Conservation (phyloP, 2,888 invertebrate genomes). For the Coelinius sp. region DNA sequence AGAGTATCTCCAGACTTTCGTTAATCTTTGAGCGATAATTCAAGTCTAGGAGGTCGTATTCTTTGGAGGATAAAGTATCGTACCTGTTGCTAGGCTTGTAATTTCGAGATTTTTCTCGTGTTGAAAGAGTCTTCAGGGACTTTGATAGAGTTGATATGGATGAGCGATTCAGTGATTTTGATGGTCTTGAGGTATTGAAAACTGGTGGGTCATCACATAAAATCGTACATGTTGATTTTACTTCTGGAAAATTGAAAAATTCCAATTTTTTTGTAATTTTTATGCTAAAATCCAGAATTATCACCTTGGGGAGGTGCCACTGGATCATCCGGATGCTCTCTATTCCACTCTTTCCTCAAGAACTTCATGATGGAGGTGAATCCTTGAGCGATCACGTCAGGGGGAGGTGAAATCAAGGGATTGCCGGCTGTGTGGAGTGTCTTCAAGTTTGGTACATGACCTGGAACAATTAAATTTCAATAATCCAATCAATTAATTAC, state of each 20-base stretch:
- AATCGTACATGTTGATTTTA: conserved; percentile 53
- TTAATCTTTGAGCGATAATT: background rate
- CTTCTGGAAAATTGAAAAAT: conserved; percentile 35
- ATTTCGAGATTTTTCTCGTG: conserved; percentile 51
- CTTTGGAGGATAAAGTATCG: conserved; percentile 30
- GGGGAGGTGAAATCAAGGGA: conserved; percentile 75
- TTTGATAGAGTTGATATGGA: conserved; percentile 32
- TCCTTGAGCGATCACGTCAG: conserved; percentile 73
- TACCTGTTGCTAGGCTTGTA: conserved; percentile 65
- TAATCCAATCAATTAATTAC: background rate
- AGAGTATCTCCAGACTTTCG: background rate
- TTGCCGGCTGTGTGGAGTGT: conserved; percentile 77
- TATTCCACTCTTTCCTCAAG: conserved; percentile 67
- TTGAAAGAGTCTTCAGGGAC: conserved; percentile 43
- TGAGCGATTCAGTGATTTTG: conserved; percentile 31
- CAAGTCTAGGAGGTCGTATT: background rate
- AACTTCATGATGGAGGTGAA: conserved; percentile 69
- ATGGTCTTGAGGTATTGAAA: conserved; percentile 30
- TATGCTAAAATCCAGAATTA: conserved; percentile 22
- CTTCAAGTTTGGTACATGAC: conserved; percentile 74
- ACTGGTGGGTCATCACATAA: conserved; percentile 54
- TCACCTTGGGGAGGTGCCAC: conserved; percentile 40
- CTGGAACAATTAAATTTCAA: conserved; percentile 53
- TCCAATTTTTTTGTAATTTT: background rate
- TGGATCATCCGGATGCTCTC: conserved; percentile 58